Conservation (phyloP, 2,113 vertebrate genomes). For the Chloroceryle aenea region DNA sequence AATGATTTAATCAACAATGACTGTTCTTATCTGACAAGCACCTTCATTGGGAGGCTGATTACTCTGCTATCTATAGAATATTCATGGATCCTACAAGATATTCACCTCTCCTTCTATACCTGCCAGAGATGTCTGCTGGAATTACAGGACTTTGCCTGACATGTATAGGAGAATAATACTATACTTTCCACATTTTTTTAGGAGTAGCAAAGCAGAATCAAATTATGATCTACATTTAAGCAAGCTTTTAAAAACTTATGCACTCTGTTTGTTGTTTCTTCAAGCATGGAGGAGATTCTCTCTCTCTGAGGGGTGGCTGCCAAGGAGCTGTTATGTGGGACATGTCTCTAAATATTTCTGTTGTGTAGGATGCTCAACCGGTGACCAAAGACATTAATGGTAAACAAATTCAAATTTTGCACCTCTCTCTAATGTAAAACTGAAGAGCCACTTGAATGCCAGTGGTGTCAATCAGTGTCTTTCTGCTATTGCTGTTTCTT, state of each 20-base stretch:
- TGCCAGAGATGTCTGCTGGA: neutral
- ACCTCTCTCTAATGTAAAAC: neutral
- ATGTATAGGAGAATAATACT: neutral
- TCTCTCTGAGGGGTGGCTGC: neutral
- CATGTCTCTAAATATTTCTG: constrained; percentile 5
- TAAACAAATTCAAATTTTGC: neutral
- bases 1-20: constrained; percentile 71
- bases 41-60: constrained; percentile 57
- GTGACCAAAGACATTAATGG: neutral
- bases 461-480: neutral
- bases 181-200: neutral
- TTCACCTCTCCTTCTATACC: neutral
- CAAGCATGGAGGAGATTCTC: neutral
- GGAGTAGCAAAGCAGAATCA: neutral
- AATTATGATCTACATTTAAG: neutral
- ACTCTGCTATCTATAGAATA: constrained; percentile 60
- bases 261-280: neutral
- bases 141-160: neutral
- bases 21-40: constrained; percentile 61
- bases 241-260: neutral
- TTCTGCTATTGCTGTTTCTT: neutral
- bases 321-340: neutral
- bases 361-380: neutral
- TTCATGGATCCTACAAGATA: neutral
- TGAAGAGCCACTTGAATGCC: neutral